Evolutionary conservation across 2,797 vertebrate species (phyloP).

Genomic region (Poecilia gillii): DNA sequence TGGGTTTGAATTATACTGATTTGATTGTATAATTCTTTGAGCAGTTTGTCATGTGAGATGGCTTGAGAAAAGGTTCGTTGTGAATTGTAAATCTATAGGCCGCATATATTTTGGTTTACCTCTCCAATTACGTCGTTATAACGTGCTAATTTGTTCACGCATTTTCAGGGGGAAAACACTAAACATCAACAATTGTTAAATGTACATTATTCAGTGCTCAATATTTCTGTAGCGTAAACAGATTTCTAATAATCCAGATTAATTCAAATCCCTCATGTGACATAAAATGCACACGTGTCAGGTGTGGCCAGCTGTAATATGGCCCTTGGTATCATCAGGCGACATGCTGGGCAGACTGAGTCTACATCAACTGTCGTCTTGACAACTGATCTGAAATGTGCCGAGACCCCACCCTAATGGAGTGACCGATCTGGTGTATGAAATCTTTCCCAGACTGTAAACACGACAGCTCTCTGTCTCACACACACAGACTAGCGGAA

Average conservation of each 20-base stretch:
- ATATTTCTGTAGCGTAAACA: not conserved
- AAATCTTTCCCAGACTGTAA: conserved; percentile 4
- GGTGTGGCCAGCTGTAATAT: conserved; percentile 39
- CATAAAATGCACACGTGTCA: conserved; percentile 9
- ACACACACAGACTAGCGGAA: not conserved
- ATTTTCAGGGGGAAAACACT: not conserved
- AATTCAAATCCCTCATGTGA: not conserved
- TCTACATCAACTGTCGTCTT: conserved; percentile 20
- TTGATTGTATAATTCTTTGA: not conserved
- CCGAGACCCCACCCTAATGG: conserved; percentile 72
- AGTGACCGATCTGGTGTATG: conserved; percentile 11
- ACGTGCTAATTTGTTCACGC: not conserved
- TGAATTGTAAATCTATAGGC: not conserved
- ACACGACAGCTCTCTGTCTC: not conserved
- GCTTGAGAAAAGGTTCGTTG: not conserved
- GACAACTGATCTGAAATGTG: conserved; percentile 37
- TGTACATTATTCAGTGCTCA: not conserved
- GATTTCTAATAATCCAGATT: not conserved
- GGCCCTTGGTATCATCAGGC: conserved; percentile 35
- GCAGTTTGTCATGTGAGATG: not conserved
- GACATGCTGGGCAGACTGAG: conserved; percentile 25
- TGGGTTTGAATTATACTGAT: not conserved
- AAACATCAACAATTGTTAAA: not conserved
- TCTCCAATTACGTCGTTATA: not conserved
- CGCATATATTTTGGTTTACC: not conserved